Evolutionary conservation across 2,797 vertebrate genomes (phyloP).

Genomic region (Gallinago solitaria): DNA sequence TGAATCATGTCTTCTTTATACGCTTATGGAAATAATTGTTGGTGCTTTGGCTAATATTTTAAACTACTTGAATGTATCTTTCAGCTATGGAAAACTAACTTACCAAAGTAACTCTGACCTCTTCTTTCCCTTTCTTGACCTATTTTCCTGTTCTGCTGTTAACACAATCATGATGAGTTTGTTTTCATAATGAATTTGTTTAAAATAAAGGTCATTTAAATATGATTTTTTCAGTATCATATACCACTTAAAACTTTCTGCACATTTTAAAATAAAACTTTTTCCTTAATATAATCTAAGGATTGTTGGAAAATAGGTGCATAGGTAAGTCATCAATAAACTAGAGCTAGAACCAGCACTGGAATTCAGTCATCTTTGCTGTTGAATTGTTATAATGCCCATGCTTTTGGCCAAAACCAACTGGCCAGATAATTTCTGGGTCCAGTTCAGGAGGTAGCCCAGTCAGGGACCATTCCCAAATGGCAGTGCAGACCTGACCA

Average conservation of each 20-base stretch:
- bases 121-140: background rate
- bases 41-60: background rate
- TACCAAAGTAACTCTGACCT: background rate
- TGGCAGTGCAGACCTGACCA: background rate
- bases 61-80: background rate
- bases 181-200: background rate
- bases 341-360: background rate
- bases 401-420: background rate
- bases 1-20: background rate
- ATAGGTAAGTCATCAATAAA: background rate
- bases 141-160: background rate
- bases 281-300: background rate
- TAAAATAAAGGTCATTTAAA: background rate
- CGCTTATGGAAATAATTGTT: background rate
- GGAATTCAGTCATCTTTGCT: background rate
- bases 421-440: background rate
- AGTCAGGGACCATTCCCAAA: constrained; percentile 6
- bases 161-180: background rate
- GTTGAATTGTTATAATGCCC: background rate
- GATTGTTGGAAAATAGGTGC: background rate
- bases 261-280: background rate
- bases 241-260: background rate
- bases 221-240: background rate
- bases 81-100: background rate
- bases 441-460: background rate